These are phyloP conservation scores for Micropoecilia bifurca DNA, from an alignment of 2,797 vertebrate species.

Conservation along the genomic window DNA sequence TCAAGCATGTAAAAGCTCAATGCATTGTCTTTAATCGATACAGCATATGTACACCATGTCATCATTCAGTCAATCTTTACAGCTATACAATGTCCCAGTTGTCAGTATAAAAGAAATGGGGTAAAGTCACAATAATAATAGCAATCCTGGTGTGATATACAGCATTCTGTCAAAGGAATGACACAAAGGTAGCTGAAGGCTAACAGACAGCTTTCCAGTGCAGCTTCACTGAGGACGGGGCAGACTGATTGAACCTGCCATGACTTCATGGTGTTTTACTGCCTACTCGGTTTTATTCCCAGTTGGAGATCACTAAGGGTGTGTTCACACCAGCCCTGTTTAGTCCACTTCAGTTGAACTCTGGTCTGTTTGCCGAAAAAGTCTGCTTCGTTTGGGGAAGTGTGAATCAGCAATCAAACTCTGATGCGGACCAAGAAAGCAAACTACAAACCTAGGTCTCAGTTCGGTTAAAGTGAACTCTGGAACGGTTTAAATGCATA, in stretches of 20 bases:
- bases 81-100: constrained; percentile 86
- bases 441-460: too few relatives aligned
- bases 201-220: constrained; percentile 78
- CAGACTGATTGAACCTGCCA: constrained; percentile 37
- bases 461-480: too few relatives aligned
- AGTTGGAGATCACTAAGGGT: too few relatives aligned
- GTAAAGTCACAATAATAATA: constrained; percentile 67
- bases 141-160: constrained; percentile 62
- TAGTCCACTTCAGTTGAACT: too few relatives aligned
- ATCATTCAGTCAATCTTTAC: constrained; percentile 88
- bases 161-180: constrained; percentile 66
- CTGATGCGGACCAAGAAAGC: too few relatives aligned
- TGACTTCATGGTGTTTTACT: background rate
- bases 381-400: too few relatives aligned
- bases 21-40: constrained; percentile 87
- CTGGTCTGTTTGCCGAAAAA: too few relatives aligned
- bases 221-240: constrained; percentile 63
- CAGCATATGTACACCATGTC: constrained; percentile 91
- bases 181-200: constrained; percentile 76
- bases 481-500: too few relatives aligned
- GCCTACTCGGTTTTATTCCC: background rate
- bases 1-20: constrained; percentile 81
- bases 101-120: constrained; percentile 85
- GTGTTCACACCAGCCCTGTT: too few relatives aligned
- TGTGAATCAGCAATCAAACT: too few relatives aligned